Evolutionary conservation across 2,888 invertebrate genomes (phyloP).

Genomic region (Agonopterix arenella): DNA sequence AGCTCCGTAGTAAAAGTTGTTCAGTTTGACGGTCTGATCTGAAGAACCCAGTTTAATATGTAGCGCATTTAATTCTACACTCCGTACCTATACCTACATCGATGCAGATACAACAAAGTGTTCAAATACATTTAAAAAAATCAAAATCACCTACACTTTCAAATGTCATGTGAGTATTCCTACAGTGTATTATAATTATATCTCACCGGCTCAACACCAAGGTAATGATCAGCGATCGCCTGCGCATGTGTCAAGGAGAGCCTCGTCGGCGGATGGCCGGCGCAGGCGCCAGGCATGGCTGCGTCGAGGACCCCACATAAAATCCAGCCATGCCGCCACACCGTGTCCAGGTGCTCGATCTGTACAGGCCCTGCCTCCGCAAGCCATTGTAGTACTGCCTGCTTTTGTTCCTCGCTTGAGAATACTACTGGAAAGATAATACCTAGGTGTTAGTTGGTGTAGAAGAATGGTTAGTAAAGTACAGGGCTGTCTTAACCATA

Average conservation of each 20-base stretch:
- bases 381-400: constrained; percentile 61
- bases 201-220: constrained; percentile 77
- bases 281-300: constrained; percentile 78
- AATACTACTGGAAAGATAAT: constrained; percentile 51
- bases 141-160: no score
- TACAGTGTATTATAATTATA: not conserved
- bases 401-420: constrained; percentile 62
- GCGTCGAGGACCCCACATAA: constrained; percentile 77
- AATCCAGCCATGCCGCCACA: constrained; percentile 78
- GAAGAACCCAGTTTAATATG: no score
- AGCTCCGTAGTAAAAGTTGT: no score
- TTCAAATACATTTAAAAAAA: no score
- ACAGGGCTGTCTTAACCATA: no score
- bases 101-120: no score
- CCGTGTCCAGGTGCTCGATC: constrained; percentile 66
- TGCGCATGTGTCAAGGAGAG: constrained; percentile 73
- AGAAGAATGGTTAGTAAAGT: not conserved
- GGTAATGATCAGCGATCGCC: constrained; percentile 76
- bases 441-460: not conserved
- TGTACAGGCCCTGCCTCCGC: constrained; percentile 52
- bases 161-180: no score
- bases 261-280: constrained; percentile 71
- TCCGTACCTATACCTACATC: no score
- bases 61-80: no score
- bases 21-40: no score